Conservation (phyloP, 2,888 invertebrate species). For the Eurois occulta region DNA sequence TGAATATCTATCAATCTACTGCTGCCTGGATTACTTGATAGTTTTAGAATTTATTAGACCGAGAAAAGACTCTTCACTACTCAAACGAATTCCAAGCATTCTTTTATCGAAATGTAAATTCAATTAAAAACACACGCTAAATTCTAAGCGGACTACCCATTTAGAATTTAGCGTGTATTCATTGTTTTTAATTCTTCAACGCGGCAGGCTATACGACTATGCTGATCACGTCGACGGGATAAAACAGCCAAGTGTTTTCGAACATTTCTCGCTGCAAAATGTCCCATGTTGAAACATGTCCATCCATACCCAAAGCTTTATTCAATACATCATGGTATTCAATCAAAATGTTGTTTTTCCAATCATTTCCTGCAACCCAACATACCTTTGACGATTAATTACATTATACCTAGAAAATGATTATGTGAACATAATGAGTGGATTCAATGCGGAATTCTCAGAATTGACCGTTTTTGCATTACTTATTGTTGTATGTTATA, state of each 20-base stretch:
- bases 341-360: not conserved
- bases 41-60: not conserved
- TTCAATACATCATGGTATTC: not conserved
- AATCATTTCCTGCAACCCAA: not conserved
- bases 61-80: not conserved
- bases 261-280: not conserved
- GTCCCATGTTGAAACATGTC: not conserved
- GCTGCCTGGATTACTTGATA: too few relatives aligned
- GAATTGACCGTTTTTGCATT: slow-evolving; percentile 17
- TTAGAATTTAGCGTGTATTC: not conserved
- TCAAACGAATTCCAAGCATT: not conserved
- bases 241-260: too few relatives aligned
- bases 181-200: not conserved
- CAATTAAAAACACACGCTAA: too few relatives aligned
- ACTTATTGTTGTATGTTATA: slow-evolving; percentile 16
- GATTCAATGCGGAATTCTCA: slow-evolving; percentile 5
- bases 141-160: too few relatives aligned
- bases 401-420: not conserved
- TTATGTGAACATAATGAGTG: not conserved
- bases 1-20: not conserved
- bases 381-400: not conserved
- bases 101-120: not conserved
- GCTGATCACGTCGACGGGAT: not conserved
- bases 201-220: not conserved
- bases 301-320: not conserved